These are phyloP conservation scores for Heliconius hewitsoni DNA, from an alignment of 1,140 invertebrate genomes.

Conservation along the genomic window DNA sequence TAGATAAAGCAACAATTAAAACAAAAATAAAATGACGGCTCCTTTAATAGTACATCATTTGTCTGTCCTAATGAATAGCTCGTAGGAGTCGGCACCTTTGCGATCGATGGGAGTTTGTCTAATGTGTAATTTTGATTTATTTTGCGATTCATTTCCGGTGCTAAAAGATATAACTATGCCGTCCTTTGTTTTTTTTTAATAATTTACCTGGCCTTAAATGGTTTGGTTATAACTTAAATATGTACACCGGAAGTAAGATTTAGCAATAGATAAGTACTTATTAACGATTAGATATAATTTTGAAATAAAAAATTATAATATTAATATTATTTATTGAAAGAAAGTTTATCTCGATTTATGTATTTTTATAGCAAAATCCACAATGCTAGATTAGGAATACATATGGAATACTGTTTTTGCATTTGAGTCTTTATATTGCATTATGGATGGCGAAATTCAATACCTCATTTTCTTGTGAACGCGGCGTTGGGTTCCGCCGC, in stretches of 20 bases:
- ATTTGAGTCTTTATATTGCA: too few relatives aligned
- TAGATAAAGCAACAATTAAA: neutral
- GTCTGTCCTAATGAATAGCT: conserved; percentile 49
- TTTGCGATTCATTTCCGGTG: conserved; percentile 70
- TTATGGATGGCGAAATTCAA: too few relatives aligned
- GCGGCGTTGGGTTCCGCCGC: too few relatives aligned
- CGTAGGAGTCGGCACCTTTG: conserved; percentile 53
- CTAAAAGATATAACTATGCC: conserved; percentile 47
- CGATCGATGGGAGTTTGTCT: conserved; percentile 36
- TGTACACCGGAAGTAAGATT: conserved; percentile 3
- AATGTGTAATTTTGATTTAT: conserved; percentile 79
- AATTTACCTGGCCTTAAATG: conserved; percentile 8
- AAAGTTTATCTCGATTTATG: too few relatives aligned
- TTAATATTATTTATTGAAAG: too few relatives aligned
- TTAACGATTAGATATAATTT: neutral
- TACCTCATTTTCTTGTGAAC: too few relatives aligned
- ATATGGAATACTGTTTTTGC: too few relatives aligned
- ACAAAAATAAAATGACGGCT: neutral
- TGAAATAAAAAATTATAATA: too few relatives aligned
- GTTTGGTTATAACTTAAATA: neutral
- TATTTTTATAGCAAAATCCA: too few relatives aligned
- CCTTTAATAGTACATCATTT: neutral
- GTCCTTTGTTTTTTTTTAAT: conserved; percentile 22
- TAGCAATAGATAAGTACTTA: neutral
- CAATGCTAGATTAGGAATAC: too few relatives aligned